phyloP scores from a whole-genome alignment of 2,797 vertebrate species.

The Protosalanx chinensis region DNA sequence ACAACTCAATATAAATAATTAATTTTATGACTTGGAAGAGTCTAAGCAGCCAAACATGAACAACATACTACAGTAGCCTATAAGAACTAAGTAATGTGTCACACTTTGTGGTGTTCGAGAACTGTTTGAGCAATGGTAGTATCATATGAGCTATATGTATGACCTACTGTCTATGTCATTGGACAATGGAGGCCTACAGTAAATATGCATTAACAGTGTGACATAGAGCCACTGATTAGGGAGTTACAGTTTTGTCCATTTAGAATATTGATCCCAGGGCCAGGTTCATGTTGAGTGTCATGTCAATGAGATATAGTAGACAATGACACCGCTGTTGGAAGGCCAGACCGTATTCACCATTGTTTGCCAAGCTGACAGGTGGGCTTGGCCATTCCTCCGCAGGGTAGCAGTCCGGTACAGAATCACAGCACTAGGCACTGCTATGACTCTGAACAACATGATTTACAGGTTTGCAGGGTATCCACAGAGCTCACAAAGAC shows the following conservation, averaged over 20 bases:
- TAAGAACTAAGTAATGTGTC: too few relatives aligned
- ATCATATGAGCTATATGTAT: too few relatives aligned
- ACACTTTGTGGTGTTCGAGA: too few relatives aligned
- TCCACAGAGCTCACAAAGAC: background rate
- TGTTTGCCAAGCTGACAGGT: background rate
- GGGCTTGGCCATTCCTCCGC: background rate
- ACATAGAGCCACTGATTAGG: background rate
- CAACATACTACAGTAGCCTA: background rate
- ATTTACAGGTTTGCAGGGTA: slow-evolving; percentile 1
- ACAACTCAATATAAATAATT: slow-evolving; percentile 32
- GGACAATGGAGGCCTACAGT: too few relatives aligned
- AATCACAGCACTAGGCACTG: background rate
- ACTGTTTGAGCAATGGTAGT: too few relatives aligned
- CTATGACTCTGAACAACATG: background rate
- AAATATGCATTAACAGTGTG: too few relatives aligned
- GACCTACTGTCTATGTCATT: too few relatives aligned
- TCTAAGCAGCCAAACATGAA: background rate
- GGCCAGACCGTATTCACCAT: background rate
- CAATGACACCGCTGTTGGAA: background rate
- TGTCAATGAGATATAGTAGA: background rate
- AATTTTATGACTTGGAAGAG: slow-evolving; percentile 3
- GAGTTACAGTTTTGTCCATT: background rate
- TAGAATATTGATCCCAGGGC: background rate
- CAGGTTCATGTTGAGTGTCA: background rate
- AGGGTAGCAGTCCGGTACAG: background rate